A percentile compares a stretch with the other conserved stretches of the same genome.
These are phyloP conservation scores for Epinephelus fuscoguttatus DNA, from an alignment of 2,113 vertebrate genomes.

Conservation along the genomic window DNA sequence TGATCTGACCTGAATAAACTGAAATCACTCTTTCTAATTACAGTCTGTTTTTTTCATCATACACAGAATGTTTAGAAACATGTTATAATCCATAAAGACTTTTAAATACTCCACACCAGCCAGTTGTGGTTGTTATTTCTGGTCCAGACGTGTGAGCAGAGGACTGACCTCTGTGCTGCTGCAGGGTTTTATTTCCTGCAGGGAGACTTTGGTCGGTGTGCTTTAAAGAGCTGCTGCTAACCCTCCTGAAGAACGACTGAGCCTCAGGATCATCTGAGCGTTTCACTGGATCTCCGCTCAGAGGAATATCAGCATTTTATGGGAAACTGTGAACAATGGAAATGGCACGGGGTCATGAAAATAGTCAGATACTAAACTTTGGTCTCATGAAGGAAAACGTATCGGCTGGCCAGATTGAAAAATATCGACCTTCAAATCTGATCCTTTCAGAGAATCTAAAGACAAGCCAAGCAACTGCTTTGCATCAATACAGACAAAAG, in stretches of 20 bases:
- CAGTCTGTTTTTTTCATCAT: too few relatives aligned
- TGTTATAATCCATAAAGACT: not conserved
- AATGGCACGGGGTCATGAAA: not conserved
- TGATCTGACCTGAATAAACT: too few relatives aligned
- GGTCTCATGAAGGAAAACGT: not conserved
- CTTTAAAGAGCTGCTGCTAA: conserved; percentile 14
- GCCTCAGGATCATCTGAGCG: conserved; percentile 19
- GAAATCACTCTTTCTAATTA: too few relatives aligned
- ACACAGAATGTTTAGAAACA: not conserved
- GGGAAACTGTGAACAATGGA: conserved; percentile 7
- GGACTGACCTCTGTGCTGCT: not conserved
- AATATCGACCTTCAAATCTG: not conserved
- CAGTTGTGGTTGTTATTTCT: not conserved
- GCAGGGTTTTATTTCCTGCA: not conserved
- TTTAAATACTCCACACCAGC: not conserved
- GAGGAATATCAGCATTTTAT: not conserved
- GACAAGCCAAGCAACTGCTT: too few relatives aligned
- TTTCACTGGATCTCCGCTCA: conserved; percentile 22
- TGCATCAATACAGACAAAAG: too few relatives aligned
- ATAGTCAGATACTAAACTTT: not conserved
- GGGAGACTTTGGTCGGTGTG: not conserved
- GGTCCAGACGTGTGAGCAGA: not conserved
- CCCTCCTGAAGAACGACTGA: not conserved
- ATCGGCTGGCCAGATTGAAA: not conserved
- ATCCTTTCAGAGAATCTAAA: not conserved